Base-by-base conservation (phyloP, 2,113 vertebrate species). In the Thermophis baileyi region DNA sequence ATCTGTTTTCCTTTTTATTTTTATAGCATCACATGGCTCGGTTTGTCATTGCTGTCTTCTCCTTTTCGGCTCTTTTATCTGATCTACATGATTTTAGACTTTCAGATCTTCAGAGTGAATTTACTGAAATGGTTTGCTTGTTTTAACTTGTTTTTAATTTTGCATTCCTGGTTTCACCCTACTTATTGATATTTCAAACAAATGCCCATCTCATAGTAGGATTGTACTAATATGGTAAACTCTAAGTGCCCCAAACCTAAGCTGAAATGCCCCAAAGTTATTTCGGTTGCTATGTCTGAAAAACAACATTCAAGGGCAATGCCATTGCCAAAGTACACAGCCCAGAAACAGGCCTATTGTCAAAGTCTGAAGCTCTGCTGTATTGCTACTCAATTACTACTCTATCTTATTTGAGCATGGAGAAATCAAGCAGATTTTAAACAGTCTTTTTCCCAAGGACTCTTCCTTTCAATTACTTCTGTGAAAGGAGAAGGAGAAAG, bases 91-190 rank as follows among this genome's bases (percentile, higher is more conserved):
- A 20, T 18, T 88, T 53, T 89, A 93, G 53, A 51, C 54, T 86
- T 90, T 90, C 24, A 63, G 74, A 90, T 90, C 92, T 90, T 63
- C 92, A 53, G 47, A 63, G n/a, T 30, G 81, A 90, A 51, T n/a
- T 86, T 90, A 86, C 30, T 44, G 74, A 93, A 93, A 93, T 47
- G 63, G 44, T 18, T 90, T 7, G 3, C 49, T 60, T 89, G 85
- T 54, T 87, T 60, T 60, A 20, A 87, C 16, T 35, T 46, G 20
- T 54, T 51, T 85, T 93, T 40, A 85, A 24, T 86, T 90, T 86
- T 44, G 12, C 44, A 47, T n/a, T 86, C 44, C 30, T 81, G 27
- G 2, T 51, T 44, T 47, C n/a, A 88, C 5, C 63, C 91, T 88
- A 40, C 30, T 50, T 49, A 20, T 50, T 60, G 14, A 12, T 87